Base-by-base conservation (phyloP, 92 coral and sea anemone genomes). In the Siderastrea siderea region DNA sequence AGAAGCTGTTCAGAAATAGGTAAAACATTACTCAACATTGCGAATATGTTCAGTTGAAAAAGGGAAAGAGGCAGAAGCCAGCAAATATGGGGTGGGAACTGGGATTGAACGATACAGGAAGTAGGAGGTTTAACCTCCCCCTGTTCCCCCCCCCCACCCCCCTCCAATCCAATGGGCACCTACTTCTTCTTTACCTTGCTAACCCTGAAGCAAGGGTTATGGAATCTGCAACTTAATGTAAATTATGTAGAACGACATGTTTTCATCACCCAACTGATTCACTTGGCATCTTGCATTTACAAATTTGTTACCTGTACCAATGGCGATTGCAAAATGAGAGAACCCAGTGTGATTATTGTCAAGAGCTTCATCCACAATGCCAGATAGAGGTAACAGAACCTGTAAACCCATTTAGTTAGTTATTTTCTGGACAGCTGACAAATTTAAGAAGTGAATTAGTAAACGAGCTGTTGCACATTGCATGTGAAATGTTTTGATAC, bases 201-300 rank as follows among this genome's bases (percentile, higher is more conserved):
- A 10, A 59, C 64, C 4, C 12, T 11, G n/a, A 59, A 11, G 11
- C 15, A 3, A 59, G 64, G 3, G 11, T 6, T 9, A 11, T n/a
- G n/a, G 3, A 13, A 60, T 60, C 38, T 0, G 38, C 38, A 26
- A 26, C 38, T 26, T 26, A 0, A 26, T 26, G 0, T 26, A 26
- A 26, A 26, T 26, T 26, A 26, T 26, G 38, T 12, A 13, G 3
- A 60, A 60, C 16, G 4, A 60, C 15, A 17, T 60, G 65, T 16
- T 60, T 16, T 13, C 15, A 60, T 67, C 46, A 8, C 9, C 55
- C 47, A 38, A 54, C 79, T 55, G 79, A 53, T 3, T 38, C 79
- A 75, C 79, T 53, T 75, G 79, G n/a, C 9, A 5, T 55, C 51
- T 9, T 75, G 79, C 49, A 43, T 14, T 55, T 75, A 54, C 52